Percentiles rank a stretch among this genome's conserved stretches.
Evolutionary conservation across 2,113 vertebrate species (phyloP).

Genomic region (Fregetta grallaria): DNA sequence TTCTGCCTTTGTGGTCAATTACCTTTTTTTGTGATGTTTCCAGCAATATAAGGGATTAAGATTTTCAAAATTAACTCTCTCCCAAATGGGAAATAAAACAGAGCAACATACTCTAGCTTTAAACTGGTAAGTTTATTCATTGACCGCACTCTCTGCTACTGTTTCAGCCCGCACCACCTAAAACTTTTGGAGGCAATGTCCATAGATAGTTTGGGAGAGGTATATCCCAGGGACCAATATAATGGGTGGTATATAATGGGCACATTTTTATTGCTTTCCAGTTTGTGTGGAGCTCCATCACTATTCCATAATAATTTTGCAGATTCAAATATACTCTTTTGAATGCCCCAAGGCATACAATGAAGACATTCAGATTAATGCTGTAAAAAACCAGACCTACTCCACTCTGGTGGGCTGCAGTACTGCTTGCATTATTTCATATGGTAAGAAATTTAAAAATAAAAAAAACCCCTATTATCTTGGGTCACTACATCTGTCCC

Average conservation of each 20-base stretch:
- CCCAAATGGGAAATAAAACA: not conserved
- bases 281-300: not conserved
- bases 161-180: not conserved
- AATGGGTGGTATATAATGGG: not conserved
- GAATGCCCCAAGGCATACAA: not conserved
- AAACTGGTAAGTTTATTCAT: not conserved
- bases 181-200: not conserved
- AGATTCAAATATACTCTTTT: not conserved
- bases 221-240: not conserved
- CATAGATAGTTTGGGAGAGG: accelerated
- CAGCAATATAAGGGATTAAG: not conserved
- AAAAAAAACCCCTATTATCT: not conserved
- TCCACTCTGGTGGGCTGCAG: not conserved
- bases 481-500: not conserved
- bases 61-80: not conserved
- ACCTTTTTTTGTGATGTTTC: not conserved
- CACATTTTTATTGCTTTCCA: not conserved
- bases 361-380: not conserved
- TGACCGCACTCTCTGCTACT: not conserved
- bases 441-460: not conserved
- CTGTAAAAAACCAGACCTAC: not conserved
- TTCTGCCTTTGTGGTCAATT: not conserved
- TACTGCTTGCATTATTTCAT: not conserved
- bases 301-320: not conserved
- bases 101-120: not conserved